Percentiles rank a stretch among this genome's conserved stretches.
Evolutionary conservation across 2,797 vertebrate genomes (phyloP).

Genomic region (Sebastes diaconus): DNA sequence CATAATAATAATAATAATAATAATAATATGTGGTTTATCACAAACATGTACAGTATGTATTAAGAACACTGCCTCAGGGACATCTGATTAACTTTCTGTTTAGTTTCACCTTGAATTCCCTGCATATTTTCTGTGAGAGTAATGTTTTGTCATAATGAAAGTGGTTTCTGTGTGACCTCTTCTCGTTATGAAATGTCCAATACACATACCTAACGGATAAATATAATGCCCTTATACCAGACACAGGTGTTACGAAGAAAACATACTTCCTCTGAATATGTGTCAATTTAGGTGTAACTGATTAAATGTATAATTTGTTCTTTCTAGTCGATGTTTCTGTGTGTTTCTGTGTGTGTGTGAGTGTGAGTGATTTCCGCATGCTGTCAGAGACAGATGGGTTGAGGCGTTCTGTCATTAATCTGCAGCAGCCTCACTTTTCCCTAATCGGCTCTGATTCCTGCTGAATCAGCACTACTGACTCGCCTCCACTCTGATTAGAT

Average conservation of each 20-base stretch:
- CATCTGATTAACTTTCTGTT: background rate
- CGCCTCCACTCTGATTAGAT: slow-evolving; percentile 69
- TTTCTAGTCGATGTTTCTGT: background rate
- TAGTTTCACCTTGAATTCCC: background rate
- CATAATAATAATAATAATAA: background rate
- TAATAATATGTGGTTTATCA: background rate
- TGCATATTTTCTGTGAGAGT: background rate
- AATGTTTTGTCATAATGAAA: background rate
- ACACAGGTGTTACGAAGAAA: background rate
- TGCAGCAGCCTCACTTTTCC: slow-evolving; percentile 64
- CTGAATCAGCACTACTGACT: slow-evolving; percentile 69
- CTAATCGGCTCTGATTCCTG: slow-evolving; percentile 72
- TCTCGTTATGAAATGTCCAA: background rate
- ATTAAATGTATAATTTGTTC: background rate
- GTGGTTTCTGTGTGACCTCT: background rate
- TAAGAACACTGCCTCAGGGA: background rate
- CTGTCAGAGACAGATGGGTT: slow-evolving; percentile 58
- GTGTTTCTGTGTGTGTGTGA: background rate
- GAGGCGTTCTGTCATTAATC: slow-evolving; percentile 70
- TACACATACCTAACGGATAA: background rate
- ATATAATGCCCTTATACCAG: background rate
- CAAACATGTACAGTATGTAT: background rate
- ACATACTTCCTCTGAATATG: background rate
- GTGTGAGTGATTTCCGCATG: background rate
- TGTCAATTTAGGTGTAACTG: background rate